Conservation (phyloP, 2,888 invertebrate species). For the Hylaea fasciaria region DNA sequence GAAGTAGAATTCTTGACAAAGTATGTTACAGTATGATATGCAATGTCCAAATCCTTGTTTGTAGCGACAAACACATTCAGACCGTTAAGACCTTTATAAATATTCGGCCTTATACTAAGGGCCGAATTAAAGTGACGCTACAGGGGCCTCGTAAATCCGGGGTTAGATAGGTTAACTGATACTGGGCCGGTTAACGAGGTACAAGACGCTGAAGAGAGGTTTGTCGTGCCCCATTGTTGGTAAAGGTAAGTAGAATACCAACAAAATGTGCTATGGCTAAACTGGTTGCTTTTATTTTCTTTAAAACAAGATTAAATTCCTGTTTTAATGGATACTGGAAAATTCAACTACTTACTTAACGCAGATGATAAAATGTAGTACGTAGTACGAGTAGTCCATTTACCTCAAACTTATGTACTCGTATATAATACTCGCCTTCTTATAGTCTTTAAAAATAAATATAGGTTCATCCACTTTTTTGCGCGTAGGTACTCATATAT, state of each 20-base stretch:
- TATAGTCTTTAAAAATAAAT: too few species aligned
- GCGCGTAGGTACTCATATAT: neutral
- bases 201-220: slow-evolving; percentile 28
- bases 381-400: too few species aligned
- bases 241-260: neutral
- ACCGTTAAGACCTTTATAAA: slow-evolving; percentile 37
- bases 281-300: neutral
- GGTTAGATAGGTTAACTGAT: slow-evolving; percentile 63
- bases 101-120: slow-evolving; percentile 26
- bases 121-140: slow-evolving; percentile 37
- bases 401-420: too few species aligned
- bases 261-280: neutral
- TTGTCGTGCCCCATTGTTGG: slow-evolving; percentile 16
- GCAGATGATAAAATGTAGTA: too few species aligned
- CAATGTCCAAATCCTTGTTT: neutral
- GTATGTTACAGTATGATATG: too few species aligned
- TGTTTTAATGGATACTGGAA: neutral
- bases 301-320: too few species aligned
- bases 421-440: too few species aligned
- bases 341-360: too few species aligned
- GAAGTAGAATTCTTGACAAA: too few species aligned
- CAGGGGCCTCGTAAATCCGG: slow-evolving; percentile 37
- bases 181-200: slow-evolving; percentile 62
- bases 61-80: neutral
- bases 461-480: too few species aligned